Percentiles rank a stretch among this genome's conserved stretches.
Conservation (phyloP, 2,113 vertebrate genomes). For the Bubo bubo region DNA sequence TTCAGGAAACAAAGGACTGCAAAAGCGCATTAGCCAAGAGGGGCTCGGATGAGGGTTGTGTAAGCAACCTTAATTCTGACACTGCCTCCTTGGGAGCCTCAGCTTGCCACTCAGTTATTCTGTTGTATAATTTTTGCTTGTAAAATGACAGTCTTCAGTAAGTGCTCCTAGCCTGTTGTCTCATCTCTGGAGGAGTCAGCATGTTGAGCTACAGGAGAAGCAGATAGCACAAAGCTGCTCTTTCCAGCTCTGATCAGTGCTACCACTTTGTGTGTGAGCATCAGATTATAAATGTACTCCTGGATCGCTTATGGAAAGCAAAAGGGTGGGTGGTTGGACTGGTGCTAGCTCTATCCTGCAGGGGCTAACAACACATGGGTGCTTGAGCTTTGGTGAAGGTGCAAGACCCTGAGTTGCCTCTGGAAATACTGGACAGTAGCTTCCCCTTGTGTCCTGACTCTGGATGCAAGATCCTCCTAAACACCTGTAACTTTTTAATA, state of each 20-base stretch:
- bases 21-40: neutral
- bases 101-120: accelerated
- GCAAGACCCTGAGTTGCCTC: neutral
- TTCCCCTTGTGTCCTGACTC: neutral
- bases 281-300: neutral
- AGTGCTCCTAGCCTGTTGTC: neutral
- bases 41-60: neutral
- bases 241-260: neutral
- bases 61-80: neutral
- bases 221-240: neutral
- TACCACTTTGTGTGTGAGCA: neutral
- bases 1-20: neutral
- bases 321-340: neutral
- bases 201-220: neutral
- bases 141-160: neutral
- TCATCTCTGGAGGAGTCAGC: neutral
- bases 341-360: neutral
- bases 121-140: neutral
- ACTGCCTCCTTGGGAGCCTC: neutral
- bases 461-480: neutral
- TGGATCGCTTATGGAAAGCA: neutral
- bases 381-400: neutral
- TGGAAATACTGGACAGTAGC: neutral
- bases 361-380: accelerated
- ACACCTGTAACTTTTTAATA: neutral